Conservation (phyloP, 2,888 invertebrate genomes). For the Dynastes grantii region DNA sequence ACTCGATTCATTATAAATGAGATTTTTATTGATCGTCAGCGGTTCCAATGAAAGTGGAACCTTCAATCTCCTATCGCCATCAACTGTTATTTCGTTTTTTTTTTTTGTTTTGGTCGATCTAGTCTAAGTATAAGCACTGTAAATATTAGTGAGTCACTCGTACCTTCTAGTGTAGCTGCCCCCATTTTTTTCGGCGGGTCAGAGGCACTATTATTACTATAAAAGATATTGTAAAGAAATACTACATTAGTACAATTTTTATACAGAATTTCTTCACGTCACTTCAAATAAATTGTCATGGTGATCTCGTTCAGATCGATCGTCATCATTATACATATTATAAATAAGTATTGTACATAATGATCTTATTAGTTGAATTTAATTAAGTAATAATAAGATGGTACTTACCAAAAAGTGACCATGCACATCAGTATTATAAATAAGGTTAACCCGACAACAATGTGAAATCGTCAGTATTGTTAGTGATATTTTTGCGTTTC, state of each 20-base stretch:
- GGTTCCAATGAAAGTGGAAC: constrained; percentile 5
- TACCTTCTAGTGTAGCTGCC: constrained; percentile 48
- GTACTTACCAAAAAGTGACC: constrained; percentile 60
- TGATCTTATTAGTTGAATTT: constrained; percentile 43
- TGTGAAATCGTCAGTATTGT: constrained; percentile 67
- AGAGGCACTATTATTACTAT: constrained; percentile 10
- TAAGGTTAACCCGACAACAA: constrained; percentile 50
- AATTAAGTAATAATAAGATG: constrained; percentile 54
- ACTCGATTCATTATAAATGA: constrained; percentile 20
- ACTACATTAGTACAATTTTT: constrained; percentile 68
- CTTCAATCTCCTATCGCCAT: constrained; percentile 46
- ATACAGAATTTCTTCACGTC: constrained; percentile 64
- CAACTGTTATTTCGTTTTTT: constrained; percentile 38
- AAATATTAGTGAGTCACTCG: constrained; percentile 61
- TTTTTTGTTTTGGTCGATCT: constrained; percentile 43
- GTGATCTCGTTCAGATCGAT: constrained; percentile 34
- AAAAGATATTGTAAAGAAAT: constrained; percentile 52
- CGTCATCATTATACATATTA: constrained; percentile 44
- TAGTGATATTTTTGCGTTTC: constrained; percentile 63
- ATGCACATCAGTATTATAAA: constrained; percentile 65
- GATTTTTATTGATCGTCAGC: constrained; percentile 28
- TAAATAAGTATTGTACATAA: constrained; percentile 49
- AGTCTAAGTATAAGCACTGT: constrained; percentile 64
- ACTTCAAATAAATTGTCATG: constrained; percentile 56
- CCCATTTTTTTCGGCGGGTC: constrained; percentile 13